Percentiles rank a stretch among this genome's conserved stretches.
Conservation (phyloP, 2,888 invertebrate genomes). For the Heliconius aoede region DNA sequence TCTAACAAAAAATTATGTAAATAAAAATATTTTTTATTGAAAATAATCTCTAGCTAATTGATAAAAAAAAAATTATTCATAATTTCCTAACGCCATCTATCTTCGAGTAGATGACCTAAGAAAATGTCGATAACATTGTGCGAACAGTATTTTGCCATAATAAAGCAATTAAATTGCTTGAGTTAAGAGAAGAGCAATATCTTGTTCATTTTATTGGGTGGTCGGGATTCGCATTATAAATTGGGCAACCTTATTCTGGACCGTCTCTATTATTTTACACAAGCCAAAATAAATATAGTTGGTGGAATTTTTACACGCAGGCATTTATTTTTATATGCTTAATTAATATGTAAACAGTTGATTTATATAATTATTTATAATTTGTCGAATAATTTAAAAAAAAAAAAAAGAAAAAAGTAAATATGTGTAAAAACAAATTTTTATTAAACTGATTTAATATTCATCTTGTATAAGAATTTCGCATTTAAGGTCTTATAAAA, state of each 20-base stretch:
- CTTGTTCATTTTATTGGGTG: constrained; percentile 63
- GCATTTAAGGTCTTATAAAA: not conserved
- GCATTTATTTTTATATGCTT: not conserved
- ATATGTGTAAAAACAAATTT: not conserved
- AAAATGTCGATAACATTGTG: constrained; percentile 34
- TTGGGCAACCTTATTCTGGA: constrained; percentile 53
- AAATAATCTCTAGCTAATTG: no score
- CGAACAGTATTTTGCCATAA: constrained; percentile 51
- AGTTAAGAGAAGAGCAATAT: constrained; percentile 59
- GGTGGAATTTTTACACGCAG: not conserved
- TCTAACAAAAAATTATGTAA: no score
- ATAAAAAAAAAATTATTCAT: not conserved
- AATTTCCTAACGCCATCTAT: constrained; percentile 61
- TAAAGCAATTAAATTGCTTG: constrained; percentile 67
- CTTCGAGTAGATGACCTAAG: constrained; percentile 59
- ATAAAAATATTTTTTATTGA: no score
- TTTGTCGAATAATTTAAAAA: not conserved
- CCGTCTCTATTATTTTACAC: constrained; percentile 13
- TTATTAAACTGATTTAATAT: not conserved
- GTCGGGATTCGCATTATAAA: constrained; percentile 59
- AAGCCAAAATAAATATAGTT: not conserved
- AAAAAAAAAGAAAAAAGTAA: no score
- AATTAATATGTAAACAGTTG: not conserved
- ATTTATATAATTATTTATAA: not conserved
- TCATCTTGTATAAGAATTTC: not conserved